phyloP scores from a whole-genome alignment of 2,113 vertebrate species.

The Lepus europaeus region DNA sequence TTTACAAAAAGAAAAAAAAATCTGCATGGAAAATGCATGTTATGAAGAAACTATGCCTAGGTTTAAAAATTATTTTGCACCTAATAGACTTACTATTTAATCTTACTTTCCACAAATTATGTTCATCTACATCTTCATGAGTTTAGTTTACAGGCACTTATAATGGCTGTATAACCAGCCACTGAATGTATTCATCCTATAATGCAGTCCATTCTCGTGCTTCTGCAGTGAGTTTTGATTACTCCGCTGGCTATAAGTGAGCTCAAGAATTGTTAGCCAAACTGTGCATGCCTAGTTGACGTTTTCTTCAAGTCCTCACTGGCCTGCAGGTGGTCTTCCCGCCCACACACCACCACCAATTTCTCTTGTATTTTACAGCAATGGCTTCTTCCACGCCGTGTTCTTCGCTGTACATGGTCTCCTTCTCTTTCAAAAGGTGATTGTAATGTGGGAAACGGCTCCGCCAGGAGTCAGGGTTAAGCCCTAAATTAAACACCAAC shows the following conservation, averaged over 20 bases:
- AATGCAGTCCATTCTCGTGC: not conserved
- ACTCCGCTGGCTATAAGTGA: not conserved
- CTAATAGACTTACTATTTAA: too few species aligned
- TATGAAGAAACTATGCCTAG: too few species aligned
- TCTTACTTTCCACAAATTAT: too few species aligned
- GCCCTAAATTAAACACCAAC: not conserved
- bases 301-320: not conserved
- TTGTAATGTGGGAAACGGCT: accelerated
- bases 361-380: not conserved
- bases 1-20: too few species aligned
- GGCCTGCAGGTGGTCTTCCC: not conserved
- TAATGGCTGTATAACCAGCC: not conserved
- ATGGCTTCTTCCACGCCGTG: not conserved
- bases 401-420: not conserved
- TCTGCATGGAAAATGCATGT: too few species aligned
- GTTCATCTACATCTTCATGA: not conserved
- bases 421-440: not conserved
- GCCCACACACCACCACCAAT: not conserved
- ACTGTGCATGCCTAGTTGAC: not conserved
- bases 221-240: not conserved
- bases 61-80: too few species aligned
- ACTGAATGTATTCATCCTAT: not conserved
- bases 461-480: not conserved
- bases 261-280: not conserved
- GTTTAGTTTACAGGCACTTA: not conserved